A percentile compares a stretch with the other conserved stretches of the same genome.
Conservation (phyloP, 2,888 invertebrate species). For the Oligia latruncula region DNA sequence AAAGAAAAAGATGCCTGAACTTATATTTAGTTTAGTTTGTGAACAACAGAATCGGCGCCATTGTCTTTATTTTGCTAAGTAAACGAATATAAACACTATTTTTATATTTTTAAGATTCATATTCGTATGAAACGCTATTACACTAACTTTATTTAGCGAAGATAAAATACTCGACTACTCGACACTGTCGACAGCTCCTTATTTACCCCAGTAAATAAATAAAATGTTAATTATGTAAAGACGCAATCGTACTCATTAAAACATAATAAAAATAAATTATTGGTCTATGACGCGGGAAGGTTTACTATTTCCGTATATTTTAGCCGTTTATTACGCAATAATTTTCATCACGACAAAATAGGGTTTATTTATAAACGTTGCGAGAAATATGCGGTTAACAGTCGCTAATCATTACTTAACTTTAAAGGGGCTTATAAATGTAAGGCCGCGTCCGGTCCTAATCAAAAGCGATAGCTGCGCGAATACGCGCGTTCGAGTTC, state of each 20-base stretch:
- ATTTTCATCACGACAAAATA: neutral
- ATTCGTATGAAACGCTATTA: neutral
- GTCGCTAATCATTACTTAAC: no score
- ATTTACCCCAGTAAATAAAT: neutral
- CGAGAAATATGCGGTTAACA: no score
- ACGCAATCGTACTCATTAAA: neutral
- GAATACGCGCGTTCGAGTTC: neutral
- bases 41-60: no score
- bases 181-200: neutral
- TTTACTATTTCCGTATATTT: neutral
- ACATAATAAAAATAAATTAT: neutral
- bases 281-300: neutral
- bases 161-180: neutral
- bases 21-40: no score
- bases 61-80: neutral
- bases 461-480: neutral
- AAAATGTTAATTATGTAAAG: neutral
- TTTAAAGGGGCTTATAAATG: no score
- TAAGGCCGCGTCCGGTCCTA: neutral
- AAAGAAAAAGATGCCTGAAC: no score
- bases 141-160: neutral
- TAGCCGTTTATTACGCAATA: neutral
- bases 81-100: neutral
- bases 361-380: no score
- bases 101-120: fast-evolving